phyloP scores from a whole-genome alignment of 2,888 invertebrate genomes.

The Acronicta aceris region DNA sequence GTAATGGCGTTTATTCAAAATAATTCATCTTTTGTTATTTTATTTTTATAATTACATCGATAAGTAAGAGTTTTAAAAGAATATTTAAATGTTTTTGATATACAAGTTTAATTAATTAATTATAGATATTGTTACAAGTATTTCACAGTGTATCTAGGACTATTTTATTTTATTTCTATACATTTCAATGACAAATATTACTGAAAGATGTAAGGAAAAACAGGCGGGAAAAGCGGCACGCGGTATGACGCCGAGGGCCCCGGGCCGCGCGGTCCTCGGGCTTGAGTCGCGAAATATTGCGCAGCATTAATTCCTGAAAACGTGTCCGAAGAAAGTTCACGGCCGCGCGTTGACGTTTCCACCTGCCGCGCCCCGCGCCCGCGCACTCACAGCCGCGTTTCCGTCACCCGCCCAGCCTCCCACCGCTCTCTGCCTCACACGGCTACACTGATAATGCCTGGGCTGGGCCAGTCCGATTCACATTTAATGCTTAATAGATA shows the following conservation, averaged over 20 bases:
- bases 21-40: no score
- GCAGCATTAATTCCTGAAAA: conserved; percentile 88
- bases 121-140: no score
- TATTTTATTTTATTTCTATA: no score
- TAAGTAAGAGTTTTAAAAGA: no score
- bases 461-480: conserved; percentile 21
- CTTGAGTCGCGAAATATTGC: conserved; percentile 83
- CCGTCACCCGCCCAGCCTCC: conserved; percentile 70
- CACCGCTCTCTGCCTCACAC: conserved; percentile 53
- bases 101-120: no score
- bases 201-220: conserved; percentile 31
- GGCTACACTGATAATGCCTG: conserved; percentile 51
- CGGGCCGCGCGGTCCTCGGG: conserved; percentile 65
- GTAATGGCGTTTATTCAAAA: no score
- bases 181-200: neutral
- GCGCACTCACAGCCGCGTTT: conserved; percentile 56
- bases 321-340: conserved; percentile 89
- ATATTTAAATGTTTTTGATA: no score
- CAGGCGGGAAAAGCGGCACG: conserved; percentile 39
- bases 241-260: conserved; percentile 60
- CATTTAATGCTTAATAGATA: conserved; percentile 37
- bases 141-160: no score
- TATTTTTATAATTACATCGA: no score
- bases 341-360: conserved; percentile 88
- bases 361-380: conserved; percentile 74